Evolutionary conservation across 2,888 invertebrate genomes (phyloP).

Genomic region (Drosophila mayaguana): DNA sequence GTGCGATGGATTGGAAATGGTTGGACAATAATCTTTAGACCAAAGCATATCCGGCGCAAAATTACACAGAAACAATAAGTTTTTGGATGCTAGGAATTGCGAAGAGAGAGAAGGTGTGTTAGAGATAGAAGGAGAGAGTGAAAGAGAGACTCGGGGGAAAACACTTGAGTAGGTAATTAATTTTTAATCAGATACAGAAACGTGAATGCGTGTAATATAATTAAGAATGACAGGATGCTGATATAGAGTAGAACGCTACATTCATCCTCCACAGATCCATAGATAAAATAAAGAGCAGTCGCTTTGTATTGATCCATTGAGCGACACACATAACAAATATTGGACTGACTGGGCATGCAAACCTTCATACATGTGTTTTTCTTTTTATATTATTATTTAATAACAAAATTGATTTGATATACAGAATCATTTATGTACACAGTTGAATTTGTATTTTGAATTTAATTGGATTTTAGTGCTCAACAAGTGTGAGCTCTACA

Average conservation of each 20-base stretch:
- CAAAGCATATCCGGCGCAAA: too few species aligned
- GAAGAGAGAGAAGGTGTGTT: too few species aligned
- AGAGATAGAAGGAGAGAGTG: too few species aligned
- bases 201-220: not conserved
- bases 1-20: too few species aligned
- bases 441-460: not conserved
- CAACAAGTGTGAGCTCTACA: constrained; percentile 28
- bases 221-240: constrained; percentile 1
- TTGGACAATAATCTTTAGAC: too few species aligned
- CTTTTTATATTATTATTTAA: too few species aligned
- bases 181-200: too few species aligned
- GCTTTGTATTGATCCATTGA: constrained; percentile 32
- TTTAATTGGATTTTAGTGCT: not conserved
- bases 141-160: not conserved
- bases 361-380: not conserved
- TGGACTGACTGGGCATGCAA: constrained; percentile 50
- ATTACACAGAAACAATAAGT: too few species aligned
- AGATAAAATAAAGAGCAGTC: constrained; percentile 7
- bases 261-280: not conserved
- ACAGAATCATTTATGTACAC: not conserved
- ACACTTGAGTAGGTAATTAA: not conserved
- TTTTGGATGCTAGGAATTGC: too few species aligned
- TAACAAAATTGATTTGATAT: not conserved
- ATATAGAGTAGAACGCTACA: not conserved
- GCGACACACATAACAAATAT: constrained; percentile 54